phyloP scores from a whole-genome alignment of 2,888 invertebrate species.

The Pristionchus japonicus region DNA sequence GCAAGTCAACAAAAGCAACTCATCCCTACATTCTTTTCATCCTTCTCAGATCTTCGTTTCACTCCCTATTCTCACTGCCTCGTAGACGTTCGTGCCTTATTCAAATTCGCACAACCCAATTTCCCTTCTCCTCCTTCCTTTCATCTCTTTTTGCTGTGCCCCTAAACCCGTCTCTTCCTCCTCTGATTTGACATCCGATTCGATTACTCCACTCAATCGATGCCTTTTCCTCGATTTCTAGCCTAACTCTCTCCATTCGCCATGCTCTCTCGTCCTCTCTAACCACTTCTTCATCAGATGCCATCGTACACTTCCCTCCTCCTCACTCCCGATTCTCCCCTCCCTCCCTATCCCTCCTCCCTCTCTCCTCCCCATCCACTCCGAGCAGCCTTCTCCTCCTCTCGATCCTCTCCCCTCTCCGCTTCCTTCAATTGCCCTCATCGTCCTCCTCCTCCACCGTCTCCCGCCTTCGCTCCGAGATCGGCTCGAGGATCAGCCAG shows the following conservation, averaged over 20 bases:
- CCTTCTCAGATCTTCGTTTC: not conserved
- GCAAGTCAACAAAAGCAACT: too few relatives aligned
- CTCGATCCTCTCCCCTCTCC: slow-evolving; percentile 9
- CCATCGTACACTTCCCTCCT: slow-evolving; percentile 8
- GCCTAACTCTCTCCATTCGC: too few relatives aligned
- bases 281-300: too few relatives aligned
- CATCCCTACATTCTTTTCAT: not conserved
- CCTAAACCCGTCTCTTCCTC: not conserved
- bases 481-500: not conserved
- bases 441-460: slow-evolving; percentile 18
- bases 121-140: not conserved
- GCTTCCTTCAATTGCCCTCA: slow-evolving; percentile 16
- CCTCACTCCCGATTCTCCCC: not conserved
- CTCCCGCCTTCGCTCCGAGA: not conserved
- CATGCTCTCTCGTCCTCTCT: too few relatives aligned
- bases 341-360: not conserved
- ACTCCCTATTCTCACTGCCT: not conserved
- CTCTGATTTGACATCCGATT: not conserved
- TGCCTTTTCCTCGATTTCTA: too few relatives aligned
- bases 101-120: slow-evolving; percentile 2
- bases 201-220: not conserved
- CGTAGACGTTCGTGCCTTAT: not conserved
- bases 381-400: slow-evolving; percentile 7
- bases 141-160: not conserved
- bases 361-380: not conserved